Evolutionary conservation across 2,797 vertebrate genomes (phyloP).

Genomic region (Schizopygopsis malacanthus): DNA sequence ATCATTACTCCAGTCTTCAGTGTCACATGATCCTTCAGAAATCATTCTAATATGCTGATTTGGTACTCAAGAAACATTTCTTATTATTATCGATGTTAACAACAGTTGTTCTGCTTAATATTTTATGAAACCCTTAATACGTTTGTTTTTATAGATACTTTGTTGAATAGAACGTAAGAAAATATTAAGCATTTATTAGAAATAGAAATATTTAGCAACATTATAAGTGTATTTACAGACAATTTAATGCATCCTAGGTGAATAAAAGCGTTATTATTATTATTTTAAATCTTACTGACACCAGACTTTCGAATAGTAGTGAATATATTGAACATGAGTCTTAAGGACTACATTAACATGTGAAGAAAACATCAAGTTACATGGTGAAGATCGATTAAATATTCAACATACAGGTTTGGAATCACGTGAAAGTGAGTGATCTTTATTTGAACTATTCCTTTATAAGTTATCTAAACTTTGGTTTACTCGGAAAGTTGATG

Average conservation of each 20-base stretch:
- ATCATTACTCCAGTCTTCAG: neutral
- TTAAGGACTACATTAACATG: neutral
- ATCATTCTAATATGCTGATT: neutral
- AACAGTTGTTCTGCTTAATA: neutral
- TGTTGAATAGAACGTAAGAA: neutral
- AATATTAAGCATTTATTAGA: neutral
- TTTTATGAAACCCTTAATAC: neutral
- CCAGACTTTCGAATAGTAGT: neutral
- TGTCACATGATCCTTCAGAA: neutral
- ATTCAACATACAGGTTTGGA: neutral
- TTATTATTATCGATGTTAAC: neutral
- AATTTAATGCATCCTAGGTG: neutral
- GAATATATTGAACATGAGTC: neutral
- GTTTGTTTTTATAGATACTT: neutral
- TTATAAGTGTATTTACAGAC: neutral
- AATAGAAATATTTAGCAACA: neutral
- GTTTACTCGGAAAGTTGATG: constrained; percentile 16
- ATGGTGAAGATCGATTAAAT: neutral
- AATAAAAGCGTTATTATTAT: neutral
- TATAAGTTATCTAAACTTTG: neutral
- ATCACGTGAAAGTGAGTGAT: neutral
- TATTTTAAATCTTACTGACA: neutral
- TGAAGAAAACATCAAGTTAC: neutral
- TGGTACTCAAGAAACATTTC: neutral
- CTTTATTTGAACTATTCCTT: neutral